Conservation (phyloP, 2,113 vertebrate genomes). For the Cathartes aura region DNA sequence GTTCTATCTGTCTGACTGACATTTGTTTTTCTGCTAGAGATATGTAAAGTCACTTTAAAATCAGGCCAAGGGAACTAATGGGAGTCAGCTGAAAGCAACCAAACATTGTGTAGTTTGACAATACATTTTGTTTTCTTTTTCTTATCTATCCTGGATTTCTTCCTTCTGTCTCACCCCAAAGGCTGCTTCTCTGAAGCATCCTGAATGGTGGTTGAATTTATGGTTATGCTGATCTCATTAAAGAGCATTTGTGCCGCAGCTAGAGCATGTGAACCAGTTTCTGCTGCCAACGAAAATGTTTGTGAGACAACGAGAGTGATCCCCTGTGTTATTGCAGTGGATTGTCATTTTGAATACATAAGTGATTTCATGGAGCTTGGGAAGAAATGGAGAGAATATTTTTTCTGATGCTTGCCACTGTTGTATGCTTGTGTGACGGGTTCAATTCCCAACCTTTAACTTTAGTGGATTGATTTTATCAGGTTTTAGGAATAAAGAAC, state of each 20-base stretch:
- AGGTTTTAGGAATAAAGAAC: neutral
- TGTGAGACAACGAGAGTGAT: neutral
- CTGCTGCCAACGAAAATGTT: neutral
- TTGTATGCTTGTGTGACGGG: rapidly evolving
- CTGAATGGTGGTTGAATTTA: neutral
- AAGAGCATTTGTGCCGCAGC: neutral
- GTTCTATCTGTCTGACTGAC: neutral
- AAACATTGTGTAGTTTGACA: neutral
- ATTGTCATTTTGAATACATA: neutral
- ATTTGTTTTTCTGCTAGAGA: neutral
- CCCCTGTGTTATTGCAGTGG: neutral
- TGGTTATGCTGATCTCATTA: neutral
- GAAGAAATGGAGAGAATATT: neutral
- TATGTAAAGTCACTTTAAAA: neutral
- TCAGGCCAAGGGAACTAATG: neutral
- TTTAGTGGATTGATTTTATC: neutral
- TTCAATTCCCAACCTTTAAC: neutral
- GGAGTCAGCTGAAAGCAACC: neutral
- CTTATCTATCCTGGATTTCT: neutral
- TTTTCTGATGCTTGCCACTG: neutral
- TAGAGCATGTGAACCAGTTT: neutral
- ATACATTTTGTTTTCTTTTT: neutral
- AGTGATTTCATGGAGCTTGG: neutral
- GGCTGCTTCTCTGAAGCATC: neutral
- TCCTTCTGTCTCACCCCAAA: neutral